Conservation (phyloP, 2,113 vertebrate species). For the Catharus bicknelli region DNA sequence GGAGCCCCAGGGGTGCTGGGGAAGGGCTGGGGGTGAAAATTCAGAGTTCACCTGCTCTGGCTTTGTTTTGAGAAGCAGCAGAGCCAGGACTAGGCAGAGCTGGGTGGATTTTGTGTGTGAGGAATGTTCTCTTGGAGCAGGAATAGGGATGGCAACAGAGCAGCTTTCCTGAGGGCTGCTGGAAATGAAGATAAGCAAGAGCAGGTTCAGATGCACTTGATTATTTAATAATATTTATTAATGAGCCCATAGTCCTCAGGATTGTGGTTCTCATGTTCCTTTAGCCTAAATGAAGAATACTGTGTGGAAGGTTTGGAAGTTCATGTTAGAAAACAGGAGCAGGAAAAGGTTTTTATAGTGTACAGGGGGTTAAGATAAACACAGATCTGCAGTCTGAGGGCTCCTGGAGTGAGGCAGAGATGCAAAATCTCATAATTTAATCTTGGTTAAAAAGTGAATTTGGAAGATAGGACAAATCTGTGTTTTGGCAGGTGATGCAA, state of each 20-base stretch:
- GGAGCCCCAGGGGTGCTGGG: not conserved
- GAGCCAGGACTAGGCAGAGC: not conserved
- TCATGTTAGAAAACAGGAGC: not conserved
- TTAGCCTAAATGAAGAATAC: not conserved
- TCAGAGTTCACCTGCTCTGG: not conserved
- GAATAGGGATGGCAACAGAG: not conserved
- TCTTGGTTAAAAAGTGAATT: not conserved
- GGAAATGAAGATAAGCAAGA: not conserved
- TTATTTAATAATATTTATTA: not conserved
- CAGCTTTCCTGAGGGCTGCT: not conserved
- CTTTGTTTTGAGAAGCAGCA: not conserved
- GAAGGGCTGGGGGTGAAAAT: not conserved
- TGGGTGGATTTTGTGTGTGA: not conserved
- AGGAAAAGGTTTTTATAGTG: not conserved
- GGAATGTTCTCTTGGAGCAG: not conserved
- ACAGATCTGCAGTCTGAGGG: not conserved
- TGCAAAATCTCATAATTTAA: not conserved
- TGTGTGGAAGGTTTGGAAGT: not conserved
- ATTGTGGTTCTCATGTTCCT: fast-evolving
- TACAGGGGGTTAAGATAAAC: not conserved
- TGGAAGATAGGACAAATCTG: fast-evolving
- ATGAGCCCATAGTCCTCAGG: fast-evolving
- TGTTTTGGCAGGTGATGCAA: not conserved
- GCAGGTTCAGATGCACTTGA: not conserved
- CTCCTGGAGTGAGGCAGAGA: not conserved